Evolutionary conservation across 2,888 invertebrate genomes (phyloP), one percentile per base, ranked within the genome.

Genomic region (Heliconius ismenius): DNA sequence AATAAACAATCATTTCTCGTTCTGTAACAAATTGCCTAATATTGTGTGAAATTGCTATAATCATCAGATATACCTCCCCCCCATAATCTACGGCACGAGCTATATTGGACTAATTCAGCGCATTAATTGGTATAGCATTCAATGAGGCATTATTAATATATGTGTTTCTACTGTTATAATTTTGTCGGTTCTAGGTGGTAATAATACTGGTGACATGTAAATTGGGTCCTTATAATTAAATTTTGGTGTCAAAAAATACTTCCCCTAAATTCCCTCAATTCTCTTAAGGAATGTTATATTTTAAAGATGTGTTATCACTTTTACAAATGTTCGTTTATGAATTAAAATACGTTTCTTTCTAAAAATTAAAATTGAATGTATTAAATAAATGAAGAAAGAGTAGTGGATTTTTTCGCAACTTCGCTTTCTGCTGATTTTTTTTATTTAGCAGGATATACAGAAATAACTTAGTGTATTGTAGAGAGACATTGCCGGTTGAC

Each of bases 51-150:
- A 70, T 70, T 70, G 58, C 70, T 58, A 58, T 58, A 70, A 70
- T 70, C 58, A 58, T 70, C 54, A 54, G 70, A 70, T 70, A 58
- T 58, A 70, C 24, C 32, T 58, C 24, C 58, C 36, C 32, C 65
- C 54, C 24, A 70, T 21, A 70, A 10, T 70, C 11, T 58, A 36
- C 36, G 39, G 36, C 36, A 39, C 39, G 6, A 73, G 36, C 60
- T 60, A 60, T 73, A 73, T 73, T 62, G 60, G 18, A 62, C 39
- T 73, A 73, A 73, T 62, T 73, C 62, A 73, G 60, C 73, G 73
- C 62, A 43, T 26, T 73, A 73, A 73, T 73, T 73, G 73, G 21
- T 73, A 43, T 62, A 28, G 72, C 69, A 62, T 62, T 73, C 62
- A 73, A 73, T 73, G 73, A 73, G 39, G 39, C 73, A 62, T 36